Evolutionary conservation across 2,113 vertebrate species (phyloP), one percentile per base, ranked within the genome.

Genomic region (Pluvianellus socialis): DNA sequence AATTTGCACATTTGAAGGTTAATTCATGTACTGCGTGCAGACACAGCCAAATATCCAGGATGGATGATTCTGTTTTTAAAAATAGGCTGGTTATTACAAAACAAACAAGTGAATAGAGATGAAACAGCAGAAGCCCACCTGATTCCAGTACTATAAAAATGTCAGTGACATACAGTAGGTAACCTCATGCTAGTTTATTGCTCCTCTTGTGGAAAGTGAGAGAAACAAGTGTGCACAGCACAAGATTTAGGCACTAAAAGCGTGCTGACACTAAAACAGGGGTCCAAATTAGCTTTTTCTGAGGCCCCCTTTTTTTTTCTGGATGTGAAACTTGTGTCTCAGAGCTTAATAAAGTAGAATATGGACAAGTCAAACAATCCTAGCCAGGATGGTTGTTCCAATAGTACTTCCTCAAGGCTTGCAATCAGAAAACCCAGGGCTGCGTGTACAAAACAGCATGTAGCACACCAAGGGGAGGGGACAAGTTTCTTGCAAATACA

Each of bases 1-100:
- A 62, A 92, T 92, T 88, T 94, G 79, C 74, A 83, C 79, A 42
- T 83, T 72, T 90, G 93, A 95, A 93, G 79, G 93, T 93, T 96
- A 92, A 93, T 90, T 85, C 44, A 44, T 83, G 71, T 75, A 47
- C 84, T 66, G 59, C 53, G 59, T 38, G 92, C 71, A 81, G 79
- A 76, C 52, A 53, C 71, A 90, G 75, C 55, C 84, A 92, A 49
- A 93, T 73, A 92, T 24, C 74, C 58, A 88, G 62, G 49, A 73
- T 45, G 62, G 82, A 53, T 56, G 1, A 94, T 67, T 79, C 49
- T 82, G 52, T 4, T 80, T 86, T 93, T 90, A 76, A 92, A 93
- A 96, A 96, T 38, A 75, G 65, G 56, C 65, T 88, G 55, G 20
- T 83, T 95, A 71, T 79, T 94, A 82, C 67, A 79, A 96, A 88